Percentiles rank a stretch among this genome's conserved stretches.
phyloP scores from a whole-genome alignment of 1,140 invertebrate species.

The Leguminivora glycinivorella region DNA sequence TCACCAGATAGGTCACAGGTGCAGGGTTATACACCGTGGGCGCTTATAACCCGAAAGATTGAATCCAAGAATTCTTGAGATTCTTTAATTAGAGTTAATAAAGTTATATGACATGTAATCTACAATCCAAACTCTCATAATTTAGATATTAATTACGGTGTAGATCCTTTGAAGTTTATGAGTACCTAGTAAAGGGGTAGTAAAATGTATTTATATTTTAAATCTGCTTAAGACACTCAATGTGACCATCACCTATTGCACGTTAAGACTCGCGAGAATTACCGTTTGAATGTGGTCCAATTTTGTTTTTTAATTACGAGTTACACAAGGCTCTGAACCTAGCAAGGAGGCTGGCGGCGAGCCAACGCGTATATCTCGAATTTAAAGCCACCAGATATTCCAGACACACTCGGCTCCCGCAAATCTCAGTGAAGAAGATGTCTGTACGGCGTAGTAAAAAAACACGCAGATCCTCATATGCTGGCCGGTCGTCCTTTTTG shows the following conservation, averaged over 20 bases:
- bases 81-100: too few species aligned
- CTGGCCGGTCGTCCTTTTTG: constrained; percentile 47
- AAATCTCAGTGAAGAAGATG: constrained; percentile 36
- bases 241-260: background rate
- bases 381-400: constrained; percentile 51
- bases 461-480: constrained; percentile 40
- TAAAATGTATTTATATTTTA: too few species aligned
- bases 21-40: too few species aligned
- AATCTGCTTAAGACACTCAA: too few species aligned
- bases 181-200: too few species aligned
- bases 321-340: constrained; percentile 39
- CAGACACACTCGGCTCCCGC: constrained; percentile 40
- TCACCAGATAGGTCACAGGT: too few species aligned
- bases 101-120: too few species aligned
- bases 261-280: background rate
- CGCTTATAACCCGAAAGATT: too few species aligned
- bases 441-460: constrained; percentile 38
- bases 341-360: constrained; percentile 50
- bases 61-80: too few species aligned
- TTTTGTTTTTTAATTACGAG: constrained; percentile 46
- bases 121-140: too few species aligned
- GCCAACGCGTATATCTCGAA: constrained; percentile 58
- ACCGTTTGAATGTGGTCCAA: constrained; percentile 34
- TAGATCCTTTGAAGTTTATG: too few species aligned
- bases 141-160: too few species aligned